Percentiles rank a stretch among this genome's conserved stretches.
phyloP scores from a whole-genome alignment of 2,888 invertebrate species.

The Nasonovia ribisnigri region DNA sequence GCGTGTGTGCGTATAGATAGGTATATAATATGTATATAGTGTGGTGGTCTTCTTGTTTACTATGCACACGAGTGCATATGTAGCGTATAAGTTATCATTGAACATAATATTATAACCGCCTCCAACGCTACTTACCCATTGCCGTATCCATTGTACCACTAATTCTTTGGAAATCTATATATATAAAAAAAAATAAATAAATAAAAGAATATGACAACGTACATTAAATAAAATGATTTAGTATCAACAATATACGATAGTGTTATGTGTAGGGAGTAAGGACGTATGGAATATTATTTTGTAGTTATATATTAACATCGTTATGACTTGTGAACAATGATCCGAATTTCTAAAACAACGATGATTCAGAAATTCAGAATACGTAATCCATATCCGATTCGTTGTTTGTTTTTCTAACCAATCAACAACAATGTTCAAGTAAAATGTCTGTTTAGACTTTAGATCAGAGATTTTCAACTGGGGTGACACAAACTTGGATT shows the following conservation, averaged over 20 bases:
- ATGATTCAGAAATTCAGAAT: neutral
- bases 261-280: neutral
- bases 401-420: neutral
- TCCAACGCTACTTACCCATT: constrained; percentile 53
- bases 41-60: constrained; percentile 42
- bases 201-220: neutral
- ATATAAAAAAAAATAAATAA: neutral
- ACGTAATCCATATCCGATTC: neutral
- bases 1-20: neutral
- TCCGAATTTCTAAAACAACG: neutral
- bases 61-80: constrained; percentile 43
- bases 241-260: neutral
- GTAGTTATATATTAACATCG: neutral
- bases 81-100: constrained; percentile 31
- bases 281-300: neutral
- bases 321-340: neutral
- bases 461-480: neutral
- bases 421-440: neutral
- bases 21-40: neutral
- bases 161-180: constrained; percentile 36
- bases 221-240: neutral
- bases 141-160: constrained; percentile 59
- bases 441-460: neutral
- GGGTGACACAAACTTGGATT: neutral
- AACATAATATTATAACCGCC: constrained; percentile 7